These are phyloP conservation scores for Vulpes vulpes DNA, from an alignment of 2,113 vertebrate species.

Conservation along the genomic window DNA sequence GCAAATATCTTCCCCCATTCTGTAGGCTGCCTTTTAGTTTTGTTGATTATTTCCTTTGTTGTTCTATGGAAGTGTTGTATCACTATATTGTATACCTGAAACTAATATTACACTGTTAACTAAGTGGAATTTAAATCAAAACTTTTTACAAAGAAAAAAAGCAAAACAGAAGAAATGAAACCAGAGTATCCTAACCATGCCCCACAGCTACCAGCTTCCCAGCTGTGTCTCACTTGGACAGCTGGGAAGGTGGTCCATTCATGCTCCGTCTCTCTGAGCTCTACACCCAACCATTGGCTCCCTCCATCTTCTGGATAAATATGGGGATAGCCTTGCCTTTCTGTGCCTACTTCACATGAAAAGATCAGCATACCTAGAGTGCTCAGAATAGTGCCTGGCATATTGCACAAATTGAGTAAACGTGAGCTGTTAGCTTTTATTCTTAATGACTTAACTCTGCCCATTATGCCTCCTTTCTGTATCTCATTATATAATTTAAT, in stretches of 20 bases:
- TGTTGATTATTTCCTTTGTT: not conserved
- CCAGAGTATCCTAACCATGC: not conserved
- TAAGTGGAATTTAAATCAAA: not conserved
- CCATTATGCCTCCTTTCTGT: fast-evolving
- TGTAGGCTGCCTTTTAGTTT: not conserved
- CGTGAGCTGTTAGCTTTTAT: not conserved
- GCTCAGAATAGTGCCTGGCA: not conserved
- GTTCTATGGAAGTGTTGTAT: not conserved
- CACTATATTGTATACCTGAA: not conserved
- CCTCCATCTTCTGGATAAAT: not conserved
- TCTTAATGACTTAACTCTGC: not conserved
- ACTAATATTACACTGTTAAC: not conserved
- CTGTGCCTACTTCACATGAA: not conserved
- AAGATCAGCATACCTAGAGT: fast-evolving
- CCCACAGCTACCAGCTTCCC: not conserved
- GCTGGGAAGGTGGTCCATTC: fast-evolving
- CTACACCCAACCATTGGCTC: fast-evolving
- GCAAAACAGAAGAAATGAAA: not conserved
- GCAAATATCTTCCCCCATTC: not conserved
- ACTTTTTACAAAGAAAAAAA: not conserved
- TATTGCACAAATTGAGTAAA: not conserved
- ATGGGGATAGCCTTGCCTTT: not conserved
- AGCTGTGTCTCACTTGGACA: too few relatives aligned
- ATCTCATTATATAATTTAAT: not conserved
- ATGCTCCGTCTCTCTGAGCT: not conserved